A percentile compares a stretch with the other conserved stretches of the same genome.
These are phyloP conservation scores for Hippoglossus stenolepis DNA, from an alignment of 2,113 vertebrate species.

Conservation along the genomic window DNA sequence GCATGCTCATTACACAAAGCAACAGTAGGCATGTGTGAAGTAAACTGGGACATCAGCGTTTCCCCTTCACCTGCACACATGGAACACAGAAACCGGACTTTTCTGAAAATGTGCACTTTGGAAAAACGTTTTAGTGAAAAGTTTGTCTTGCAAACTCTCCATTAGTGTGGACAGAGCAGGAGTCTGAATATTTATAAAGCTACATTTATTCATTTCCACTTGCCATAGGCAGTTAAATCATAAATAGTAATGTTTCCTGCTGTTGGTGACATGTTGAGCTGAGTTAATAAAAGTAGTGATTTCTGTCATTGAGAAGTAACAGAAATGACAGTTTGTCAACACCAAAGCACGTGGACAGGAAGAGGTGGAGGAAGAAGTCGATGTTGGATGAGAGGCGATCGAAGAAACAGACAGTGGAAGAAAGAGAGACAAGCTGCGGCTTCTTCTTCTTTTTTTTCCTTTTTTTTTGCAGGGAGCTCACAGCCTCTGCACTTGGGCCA, in stretches of 20 bases:
- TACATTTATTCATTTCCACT: no score
- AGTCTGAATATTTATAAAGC: no score
- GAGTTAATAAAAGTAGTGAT: not conserved
- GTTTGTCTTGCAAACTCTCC: no score
- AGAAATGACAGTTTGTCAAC: conserved; percentile 38
- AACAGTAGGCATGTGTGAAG: no score
- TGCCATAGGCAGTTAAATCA: not conserved
- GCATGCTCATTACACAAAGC: no score
- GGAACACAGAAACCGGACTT: no score
- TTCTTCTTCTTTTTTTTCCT: not conserved
- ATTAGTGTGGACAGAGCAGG: no score
- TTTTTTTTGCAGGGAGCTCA: not conserved
- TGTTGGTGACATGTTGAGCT: not conserved
- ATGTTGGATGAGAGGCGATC: conserved; percentile 45
- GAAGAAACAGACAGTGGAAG: conserved; percentile 39
- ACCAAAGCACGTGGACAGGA: conserved; percentile 34
- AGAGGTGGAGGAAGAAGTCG: conserved; percentile 26
- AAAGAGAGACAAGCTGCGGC: conserved; percentile 21
- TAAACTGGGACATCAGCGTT: no score
- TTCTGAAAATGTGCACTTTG: no score
- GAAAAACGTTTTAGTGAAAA: no score
- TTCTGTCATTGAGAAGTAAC: not conserved
- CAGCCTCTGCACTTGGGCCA: conserved; percentile 37
- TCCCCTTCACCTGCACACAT: no score
- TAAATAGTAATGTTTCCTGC: not conserved